Conservation (phyloP, 2,888 invertebrate genomes). For the Rhynchonema sp. region DNA sequence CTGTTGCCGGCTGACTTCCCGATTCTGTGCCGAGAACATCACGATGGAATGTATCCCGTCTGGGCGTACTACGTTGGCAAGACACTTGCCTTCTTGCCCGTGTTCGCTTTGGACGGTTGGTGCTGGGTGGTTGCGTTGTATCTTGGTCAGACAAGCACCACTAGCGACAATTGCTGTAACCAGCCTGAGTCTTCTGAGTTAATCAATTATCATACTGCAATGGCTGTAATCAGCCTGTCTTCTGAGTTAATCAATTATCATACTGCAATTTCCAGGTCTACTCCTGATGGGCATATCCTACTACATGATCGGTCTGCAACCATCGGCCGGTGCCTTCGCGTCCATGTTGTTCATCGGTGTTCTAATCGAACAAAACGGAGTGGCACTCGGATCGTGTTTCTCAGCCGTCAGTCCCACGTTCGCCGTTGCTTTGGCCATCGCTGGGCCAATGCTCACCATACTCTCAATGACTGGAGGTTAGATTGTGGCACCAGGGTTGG, state of each 20-base stretch:
- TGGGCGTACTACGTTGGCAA: conserved; percentile 17
- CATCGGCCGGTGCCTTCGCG: conserved; percentile 3
- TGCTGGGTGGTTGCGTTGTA: too few relatives aligned
- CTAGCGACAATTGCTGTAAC: too few relatives aligned
- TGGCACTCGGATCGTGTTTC: too few relatives aligned
- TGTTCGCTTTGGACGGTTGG: conserved; percentile 55
- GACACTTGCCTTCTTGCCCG: conserved; percentile 39
- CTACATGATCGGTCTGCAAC: conserved; percentile 47
- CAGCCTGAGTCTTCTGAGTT: too few relatives aligned
- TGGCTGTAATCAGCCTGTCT: too few relatives aligned
- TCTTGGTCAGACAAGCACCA: too few relatives aligned
- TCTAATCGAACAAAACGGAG: conserved; percentile 3
- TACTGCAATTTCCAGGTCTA: too few relatives aligned
- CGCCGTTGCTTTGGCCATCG: conserved; percentile 6
- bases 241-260: too few relatives aligned
- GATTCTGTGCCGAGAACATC: conserved; percentile 64
- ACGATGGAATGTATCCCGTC: conserved; percentile 69
- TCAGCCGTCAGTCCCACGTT: conserved; percentile 1
- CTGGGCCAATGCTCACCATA: conserved; percentile 22
- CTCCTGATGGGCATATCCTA: conserved; percentile 47
- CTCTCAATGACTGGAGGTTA: conserved; percentile 23
- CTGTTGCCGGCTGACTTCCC: conserved; percentile 61
- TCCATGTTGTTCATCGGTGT: background rate
- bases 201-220: too few relatives aligned
- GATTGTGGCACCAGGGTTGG: too few relatives aligned